A percentile compares a stretch with the other conserved stretches of the same genome.
Evolutionary conservation across 2,888 invertebrate species (phyloP).

Genomic region (Julus scanicus): DNA sequence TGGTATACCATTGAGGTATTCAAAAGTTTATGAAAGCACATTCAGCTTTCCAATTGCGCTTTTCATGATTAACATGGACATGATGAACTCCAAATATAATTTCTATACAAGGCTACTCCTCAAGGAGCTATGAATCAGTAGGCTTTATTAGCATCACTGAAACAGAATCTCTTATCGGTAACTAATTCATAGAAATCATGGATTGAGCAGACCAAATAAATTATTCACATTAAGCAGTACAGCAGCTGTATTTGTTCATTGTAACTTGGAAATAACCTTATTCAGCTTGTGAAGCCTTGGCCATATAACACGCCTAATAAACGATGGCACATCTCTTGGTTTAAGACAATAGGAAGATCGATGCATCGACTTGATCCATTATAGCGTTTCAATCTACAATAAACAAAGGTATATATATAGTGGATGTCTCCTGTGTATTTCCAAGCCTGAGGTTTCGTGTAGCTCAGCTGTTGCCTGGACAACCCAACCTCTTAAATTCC

Average conservation of each 20-base stretch:
- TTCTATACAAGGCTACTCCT: too few species aligned
- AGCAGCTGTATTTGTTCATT: not conserved
- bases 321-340: not conserved
- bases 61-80: too few species aligned
- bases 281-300: not conserved
- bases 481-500: conserved; percentile 32
- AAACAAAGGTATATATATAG: conserved; percentile 21
- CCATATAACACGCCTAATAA: not conserved
- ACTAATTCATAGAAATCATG: not conserved
- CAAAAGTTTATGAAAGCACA: too few species aligned
- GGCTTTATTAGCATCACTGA: not conserved
- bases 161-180: not conserved
- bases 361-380: conserved; percentile 31
- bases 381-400: conserved; percentile 40
- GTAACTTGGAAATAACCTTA: not conserved
- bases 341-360: conserved; percentile 44
- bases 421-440: not conserved
- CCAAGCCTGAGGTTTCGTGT: not conserved
- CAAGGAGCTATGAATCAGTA: too few species aligned
- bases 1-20: too few species aligned
- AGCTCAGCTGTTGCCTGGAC: conserved; percentile 45
- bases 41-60: too few species aligned
- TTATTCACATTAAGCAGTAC: not conserved
- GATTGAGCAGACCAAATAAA: not conserved
- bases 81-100: too few species aligned